Evolutionary conservation across 2,888 invertebrate species (phyloP).

Genomic region (Lasioglossum vierecki): DNA sequence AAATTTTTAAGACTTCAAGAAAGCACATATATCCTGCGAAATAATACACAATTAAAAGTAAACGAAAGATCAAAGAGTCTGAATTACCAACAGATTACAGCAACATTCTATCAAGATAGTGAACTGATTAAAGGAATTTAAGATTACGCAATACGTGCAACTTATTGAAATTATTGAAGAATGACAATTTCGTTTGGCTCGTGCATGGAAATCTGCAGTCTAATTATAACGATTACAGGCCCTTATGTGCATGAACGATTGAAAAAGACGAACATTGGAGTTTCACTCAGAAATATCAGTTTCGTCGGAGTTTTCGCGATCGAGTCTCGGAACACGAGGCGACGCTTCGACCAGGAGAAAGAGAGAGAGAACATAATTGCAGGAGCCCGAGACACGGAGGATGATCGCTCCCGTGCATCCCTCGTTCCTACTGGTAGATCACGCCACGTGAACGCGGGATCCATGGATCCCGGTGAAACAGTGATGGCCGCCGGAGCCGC

Average conservation of each 20-base stretch:
- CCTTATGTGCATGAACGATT: not conserved
- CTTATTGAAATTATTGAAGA: not conserved
- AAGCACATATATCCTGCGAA: too few species aligned
- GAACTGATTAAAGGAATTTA: not conserved
- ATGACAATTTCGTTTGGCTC: not conserved
- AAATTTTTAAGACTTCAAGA: too few species aligned
- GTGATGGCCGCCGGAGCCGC: constrained; percentile 52
- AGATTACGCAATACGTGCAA: not conserved
- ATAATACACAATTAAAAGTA: too few species aligned
- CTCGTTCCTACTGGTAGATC: constrained; percentile 44
- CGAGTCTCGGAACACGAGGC: not conserved
- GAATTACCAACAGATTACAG: too few species aligned
- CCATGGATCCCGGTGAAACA: constrained; percentile 25
- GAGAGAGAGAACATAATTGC: constrained; percentile 34
- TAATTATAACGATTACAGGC: not conserved
- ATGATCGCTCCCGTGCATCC: constrained; percentile 50
- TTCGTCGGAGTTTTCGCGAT: not conserved
- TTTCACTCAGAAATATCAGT: not conserved
- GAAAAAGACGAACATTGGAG: not conserved
- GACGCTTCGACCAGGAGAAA: not conserved
- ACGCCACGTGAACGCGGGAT: constrained; percentile 43
- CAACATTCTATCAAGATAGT: not conserved
- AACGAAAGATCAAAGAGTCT: too few species aligned
- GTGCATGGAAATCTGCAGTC: not conserved
- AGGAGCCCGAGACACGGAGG: constrained; percentile 16